Percentiles rank a stretch among this genome's conserved stretches.
These are phyloP conservation scores for Falco peregrinus DNA, from an alignment of 2,797 vertebrate genomes.

Conservation along the genomic window DNA sequence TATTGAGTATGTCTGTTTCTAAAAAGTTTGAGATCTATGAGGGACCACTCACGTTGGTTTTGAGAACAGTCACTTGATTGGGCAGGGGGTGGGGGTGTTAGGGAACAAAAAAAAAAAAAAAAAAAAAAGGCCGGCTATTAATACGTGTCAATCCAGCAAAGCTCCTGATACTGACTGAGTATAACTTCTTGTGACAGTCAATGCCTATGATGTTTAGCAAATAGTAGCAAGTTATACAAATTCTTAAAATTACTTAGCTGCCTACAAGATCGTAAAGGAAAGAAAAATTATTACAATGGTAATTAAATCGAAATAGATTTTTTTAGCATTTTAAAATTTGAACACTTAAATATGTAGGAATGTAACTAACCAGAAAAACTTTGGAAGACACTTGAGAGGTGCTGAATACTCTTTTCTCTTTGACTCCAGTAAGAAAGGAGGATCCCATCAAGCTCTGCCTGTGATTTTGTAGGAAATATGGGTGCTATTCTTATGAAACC, in stretches of 20 bases:
- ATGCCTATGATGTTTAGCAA: neutral
- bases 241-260: neutral
- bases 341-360: neutral
- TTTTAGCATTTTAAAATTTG: neutral
- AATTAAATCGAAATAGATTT: constrained; percentile 19
- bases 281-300: neutral
- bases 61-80: constrained; percentile 16
- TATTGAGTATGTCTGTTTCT: constrained; percentile 84
- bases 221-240: neutral
- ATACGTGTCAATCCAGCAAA: constrained; percentile 73
- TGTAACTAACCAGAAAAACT: neutral
- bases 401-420: neutral
- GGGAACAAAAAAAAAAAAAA: neutral
- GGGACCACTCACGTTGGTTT: constrained; percentile 69
- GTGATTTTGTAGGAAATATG: constrained; percentile 14
- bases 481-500: constrained; percentile 14
- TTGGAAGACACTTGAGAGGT: neutral
- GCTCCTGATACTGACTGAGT: constrained; percentile 75
- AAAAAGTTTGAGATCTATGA: constrained; percentile 79
- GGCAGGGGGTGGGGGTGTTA: rapidly evolving
- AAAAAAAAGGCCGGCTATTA: constrained; percentile 35
- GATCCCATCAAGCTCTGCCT: neutral
- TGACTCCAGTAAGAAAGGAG: neutral
- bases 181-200: neutral
- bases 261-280: constrained; percentile 12